These are phyloP conservation scores for Gnathonemus longibarbis DNA, from an alignment of 2,113 vertebrate genomes.

Conservation along the genomic window DNA sequence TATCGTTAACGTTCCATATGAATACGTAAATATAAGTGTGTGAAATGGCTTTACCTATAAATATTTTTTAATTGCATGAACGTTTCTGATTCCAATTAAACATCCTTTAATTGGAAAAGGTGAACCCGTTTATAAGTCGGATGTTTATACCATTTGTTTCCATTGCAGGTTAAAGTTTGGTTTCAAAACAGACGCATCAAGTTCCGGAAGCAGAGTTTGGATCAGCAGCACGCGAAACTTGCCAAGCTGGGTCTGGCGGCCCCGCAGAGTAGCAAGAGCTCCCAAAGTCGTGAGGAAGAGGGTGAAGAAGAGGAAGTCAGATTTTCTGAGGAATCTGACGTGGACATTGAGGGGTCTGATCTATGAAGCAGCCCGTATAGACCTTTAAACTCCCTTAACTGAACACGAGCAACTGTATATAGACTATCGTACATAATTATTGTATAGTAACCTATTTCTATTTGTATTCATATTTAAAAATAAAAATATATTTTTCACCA, in stretches of 20 bases:
- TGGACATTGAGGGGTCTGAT: slow-evolving; percentile 54
- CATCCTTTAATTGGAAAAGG: background rate
- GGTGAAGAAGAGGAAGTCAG: slow-evolving; percentile 50
- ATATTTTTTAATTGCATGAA: background rate
- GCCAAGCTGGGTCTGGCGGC: slow-evolving; percentile 63
- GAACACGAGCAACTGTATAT: slow-evolving; percentile 29
- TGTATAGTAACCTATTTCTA: slow-evolving; percentile 21
- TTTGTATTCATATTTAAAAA: slow-evolving; percentile 54
- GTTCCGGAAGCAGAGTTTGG: slow-evolving; percentile 71
- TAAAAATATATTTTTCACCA: slow-evolving; percentile 59
- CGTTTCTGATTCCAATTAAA: background rate
- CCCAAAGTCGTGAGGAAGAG: slow-evolving; percentile 56
- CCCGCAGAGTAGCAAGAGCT: slow-evolving; percentile 54
- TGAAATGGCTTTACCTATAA: background rate
- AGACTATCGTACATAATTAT: slow-evolving; percentile 16
- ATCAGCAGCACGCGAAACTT: slow-evolving; percentile 71
- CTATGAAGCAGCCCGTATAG: background rate
- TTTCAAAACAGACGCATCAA: slow-evolving; percentile 75
- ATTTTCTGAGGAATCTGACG: slow-evolving; percentile 49
- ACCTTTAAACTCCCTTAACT: slow-evolving; percentile 1
- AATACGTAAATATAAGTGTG: background rate
- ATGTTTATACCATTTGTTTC: background rate
- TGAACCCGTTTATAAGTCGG: background rate
- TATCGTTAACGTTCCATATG: background rate
- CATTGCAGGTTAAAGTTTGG: slow-evolving; percentile 68